These are phyloP conservation scores for Spongilla lacustris DNA, from an alignment of 37 sponge, comb jelly and placozoan species.

Conservation along the genomic window DNA sequence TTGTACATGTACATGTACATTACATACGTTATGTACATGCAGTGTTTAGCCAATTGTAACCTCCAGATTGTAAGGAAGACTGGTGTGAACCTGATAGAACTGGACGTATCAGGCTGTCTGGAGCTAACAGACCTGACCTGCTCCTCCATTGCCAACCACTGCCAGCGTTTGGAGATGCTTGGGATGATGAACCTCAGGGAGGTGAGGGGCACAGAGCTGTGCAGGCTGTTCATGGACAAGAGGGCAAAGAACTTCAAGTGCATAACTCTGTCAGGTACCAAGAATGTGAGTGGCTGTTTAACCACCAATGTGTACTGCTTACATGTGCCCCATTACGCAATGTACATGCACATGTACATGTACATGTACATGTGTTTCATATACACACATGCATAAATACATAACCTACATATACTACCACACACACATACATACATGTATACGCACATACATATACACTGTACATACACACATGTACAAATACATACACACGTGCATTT, in stretches of 20 bases:
- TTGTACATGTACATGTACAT: no score
- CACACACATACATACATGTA: no score
- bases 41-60: neutral
- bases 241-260: conserved; percentile 36
- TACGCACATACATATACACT: no score
- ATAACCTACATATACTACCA: no score
- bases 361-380: no score
- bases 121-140: conserved; percentile 60
- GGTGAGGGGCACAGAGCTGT: conserved; percentile 46
- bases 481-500: no score
- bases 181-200: conserved; percentile 59
- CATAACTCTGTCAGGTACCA: conserved; percentile 53
- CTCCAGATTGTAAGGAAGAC: conserved; percentile 53
- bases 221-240: conserved; percentile 39
- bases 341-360: neutral
- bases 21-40: neutral
- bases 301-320: neutral
- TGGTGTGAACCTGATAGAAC: conserved; percentile 47
- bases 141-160: conserved; percentile 52
- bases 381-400: no score
- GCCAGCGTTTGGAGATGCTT: conserved; percentile 46
- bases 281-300: conserved; percentile 22
- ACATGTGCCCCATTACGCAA: neutral
- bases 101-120: conserved; percentile 72
- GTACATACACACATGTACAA: no score